Conservation (phyloP, 2,888 invertebrate genomes). For the Cosmorhoe ocellata region DNA sequence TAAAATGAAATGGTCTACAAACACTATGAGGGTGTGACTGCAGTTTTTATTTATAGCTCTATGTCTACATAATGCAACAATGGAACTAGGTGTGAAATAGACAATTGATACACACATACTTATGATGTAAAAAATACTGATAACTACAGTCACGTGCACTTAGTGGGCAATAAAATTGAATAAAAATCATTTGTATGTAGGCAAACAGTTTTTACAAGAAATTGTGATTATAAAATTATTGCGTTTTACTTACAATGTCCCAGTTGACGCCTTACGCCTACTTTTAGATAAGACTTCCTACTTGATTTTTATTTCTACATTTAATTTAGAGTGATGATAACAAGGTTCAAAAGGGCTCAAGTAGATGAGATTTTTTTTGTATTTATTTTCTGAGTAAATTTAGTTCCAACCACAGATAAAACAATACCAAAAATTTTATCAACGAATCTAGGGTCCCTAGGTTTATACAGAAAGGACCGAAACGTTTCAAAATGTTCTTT, state of each 20-base stretch:
- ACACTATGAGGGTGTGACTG: slow-evolving; percentile 6
- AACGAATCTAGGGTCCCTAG: too few relatives aligned
- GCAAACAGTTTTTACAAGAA: slow-evolving; percentile 3
- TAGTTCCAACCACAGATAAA: too few relatives aligned
- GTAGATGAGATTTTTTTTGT: too few relatives aligned
- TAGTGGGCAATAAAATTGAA: slow-evolving; percentile 1
- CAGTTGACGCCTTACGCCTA: slow-evolving; percentile 6
- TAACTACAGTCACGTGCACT: slow-evolving; percentile 2
- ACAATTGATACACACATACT: slow-evolving; percentile 17
- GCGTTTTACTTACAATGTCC: slow-evolving; percentile 4
- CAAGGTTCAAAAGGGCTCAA: too few relatives aligned
- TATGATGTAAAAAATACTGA: slow-evolving; percentile 3
- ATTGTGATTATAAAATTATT: slow-evolving; percentile 2
- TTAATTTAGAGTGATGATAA: slow-evolving; percentile 14
- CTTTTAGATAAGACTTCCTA: neutral
- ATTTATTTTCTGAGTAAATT: too few relatives aligned
- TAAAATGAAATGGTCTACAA: neutral
- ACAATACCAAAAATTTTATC: too few relatives aligned
- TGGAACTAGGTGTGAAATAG: slow-evolving; percentile 27
- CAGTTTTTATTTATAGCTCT: slow-evolving; percentile 17
- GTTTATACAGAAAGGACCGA: too few relatives aligned
- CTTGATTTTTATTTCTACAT: neutral
- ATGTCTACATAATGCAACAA: slow-evolving; percentile 17
- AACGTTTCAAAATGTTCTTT: too few relatives aligned
- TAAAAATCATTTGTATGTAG: slow-evolving; percentile 5